Evolutionary conservation across 1,140 invertebrate genomes (phyloP), one percentile per base, ranked within the genome.

Genomic region (Trichomalopsis sarcophagae): DNA sequence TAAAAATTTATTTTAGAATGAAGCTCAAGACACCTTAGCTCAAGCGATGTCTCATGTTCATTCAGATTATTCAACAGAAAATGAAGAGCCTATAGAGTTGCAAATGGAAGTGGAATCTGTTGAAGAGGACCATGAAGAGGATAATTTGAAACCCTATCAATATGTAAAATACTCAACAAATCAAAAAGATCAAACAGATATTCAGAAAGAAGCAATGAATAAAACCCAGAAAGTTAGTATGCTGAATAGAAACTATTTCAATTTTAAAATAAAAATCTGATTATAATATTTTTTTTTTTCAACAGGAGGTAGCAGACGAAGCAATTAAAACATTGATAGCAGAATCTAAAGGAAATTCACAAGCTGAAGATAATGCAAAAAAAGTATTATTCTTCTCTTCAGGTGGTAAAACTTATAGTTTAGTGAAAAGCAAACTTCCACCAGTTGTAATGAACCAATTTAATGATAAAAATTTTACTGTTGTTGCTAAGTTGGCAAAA

Each of bases 1-100:
- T 7, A 23, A 77, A 27, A 23, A 81, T 27, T 44, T 79, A 85
- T 73, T 50, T 71, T 68, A 88, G 47, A 40, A 81, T 17, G 85
- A 81, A 44, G 71, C 73, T 11, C 85, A 87, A 68, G 91, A 93
- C 86, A 85, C 89, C 79, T 86, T 93, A 33, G 89, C 90, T 23
- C 87, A 90, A 69, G 89, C 91, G 2, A 92, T 93, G 90, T 90
- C 90, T 13, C 87, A 93, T 17, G 90, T 92, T 55, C 89, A 93
- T 73, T 87, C 87, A 6, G 92, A 92, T 83, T 90, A 88, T 76
- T 36, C 89, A 1, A 88, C 89, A 17, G 87, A 89, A 27, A 86
- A 87, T n/a, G 82, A 89, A 55, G 89, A 86, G 7, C 47, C 87
- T 13, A 88, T 91, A 5, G 89, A 91, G 23, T 69, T 91, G 55